Percentiles rank a stretch among this genome's conserved stretches.
These are phyloP conservation scores for Calliscelio sp. DNA, from an alignment of 2,888 invertebrate genomes.

Conservation along the genomic window DNA sequence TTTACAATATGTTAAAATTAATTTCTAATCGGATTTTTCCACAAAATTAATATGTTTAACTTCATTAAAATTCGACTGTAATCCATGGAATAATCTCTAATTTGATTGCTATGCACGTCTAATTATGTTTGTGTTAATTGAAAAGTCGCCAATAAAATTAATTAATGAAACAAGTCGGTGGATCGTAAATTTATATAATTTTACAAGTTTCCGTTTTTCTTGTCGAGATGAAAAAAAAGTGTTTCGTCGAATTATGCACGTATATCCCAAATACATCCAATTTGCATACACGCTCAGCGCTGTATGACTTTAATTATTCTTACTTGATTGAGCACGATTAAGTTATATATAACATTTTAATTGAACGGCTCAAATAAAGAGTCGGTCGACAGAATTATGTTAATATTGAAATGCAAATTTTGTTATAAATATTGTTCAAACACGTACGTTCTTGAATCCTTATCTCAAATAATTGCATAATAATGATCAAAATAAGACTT, in stretches of 20 bases:
- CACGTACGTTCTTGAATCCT: constrained; percentile 19
- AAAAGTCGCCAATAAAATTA: too few relatives aligned
- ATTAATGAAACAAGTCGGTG: too few relatives aligned
- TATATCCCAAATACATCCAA: constrained; percentile 16
- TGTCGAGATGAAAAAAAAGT: not conserved
- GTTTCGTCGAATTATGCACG: constrained; percentile 15
- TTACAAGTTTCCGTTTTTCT: too few relatives aligned
- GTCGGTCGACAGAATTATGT: not conserved
- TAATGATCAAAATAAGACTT: constrained; percentile 15
- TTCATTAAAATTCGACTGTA: too few relatives aligned
- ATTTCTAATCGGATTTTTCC: too few relatives aligned
- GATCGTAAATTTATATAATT: too few relatives aligned
- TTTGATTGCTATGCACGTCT: too few relatives aligned
- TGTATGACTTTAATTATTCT: constrained; percentile 42
- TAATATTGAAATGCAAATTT: constrained; percentile 15
- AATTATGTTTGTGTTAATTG: too few relatives aligned
- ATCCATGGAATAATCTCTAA: too few relatives aligned
- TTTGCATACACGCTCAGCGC: constrained; percentile 19
- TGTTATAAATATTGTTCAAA: constrained; percentile 14
- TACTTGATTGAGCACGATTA: constrained; percentile 37
- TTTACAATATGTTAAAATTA: too few relatives aligned
- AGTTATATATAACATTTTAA: constrained; percentile 31
- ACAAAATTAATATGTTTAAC: too few relatives aligned
- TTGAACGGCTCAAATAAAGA: constrained; percentile 24
- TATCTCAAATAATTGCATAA: constrained; percentile 31